Evolutionary conservation across 2,888 invertebrate genomes (phyloP), one percentile per base, ranked within the genome.

Genomic region (Liodrosophila aerea): DNA sequence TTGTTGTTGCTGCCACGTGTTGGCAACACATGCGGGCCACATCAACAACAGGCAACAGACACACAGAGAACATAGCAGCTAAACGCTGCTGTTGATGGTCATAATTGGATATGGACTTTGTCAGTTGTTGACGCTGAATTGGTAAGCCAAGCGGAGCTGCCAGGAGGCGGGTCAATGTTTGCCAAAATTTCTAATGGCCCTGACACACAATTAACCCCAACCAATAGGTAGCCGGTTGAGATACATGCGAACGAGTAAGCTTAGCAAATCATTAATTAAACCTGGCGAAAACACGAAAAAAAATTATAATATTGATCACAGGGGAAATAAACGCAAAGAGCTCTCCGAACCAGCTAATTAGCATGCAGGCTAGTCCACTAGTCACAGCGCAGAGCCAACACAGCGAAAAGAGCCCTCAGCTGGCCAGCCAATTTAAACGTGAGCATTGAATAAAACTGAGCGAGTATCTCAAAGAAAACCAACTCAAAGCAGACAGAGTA

Each of bases 211-310:
- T 81, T 77, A 72, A 64, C 64, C 64, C 64, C 44, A 54, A 37
- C 29, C 44, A 37, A 41, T 46, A 4, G 22, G 22, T 37, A 51
- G 30, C 43, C 50, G 51, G 18, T 29, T 11, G 51, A 40, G 54
- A 47, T 57, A 51, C 16, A 47, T 43, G 29, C 56, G 34, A 43
- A 59, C 57, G 47, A 59, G 63, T 44, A 56, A 77, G 81, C 72
- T 69, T 72, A 60, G 69, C 75, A 65, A 77, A 77, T 77, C 82
- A 78, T 78, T 81, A 77, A 77, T 78, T 78, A 70, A 73, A 65
- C 61, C 68, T 64, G 64, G 52, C 66, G 34, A 70, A 70, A 61
- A 52, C 22, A 60, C 15, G 22, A 12, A 7, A 18, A 27, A 30
- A 80, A 73, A 73, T 73, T 67, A 76, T 76, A 50, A 82, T 77